Evolutionary conservation across 2,888 invertebrate species (phyloP), one percentile per base, ranked within the genome.

Genomic region (Adelphocoris suturalis): DNA sequence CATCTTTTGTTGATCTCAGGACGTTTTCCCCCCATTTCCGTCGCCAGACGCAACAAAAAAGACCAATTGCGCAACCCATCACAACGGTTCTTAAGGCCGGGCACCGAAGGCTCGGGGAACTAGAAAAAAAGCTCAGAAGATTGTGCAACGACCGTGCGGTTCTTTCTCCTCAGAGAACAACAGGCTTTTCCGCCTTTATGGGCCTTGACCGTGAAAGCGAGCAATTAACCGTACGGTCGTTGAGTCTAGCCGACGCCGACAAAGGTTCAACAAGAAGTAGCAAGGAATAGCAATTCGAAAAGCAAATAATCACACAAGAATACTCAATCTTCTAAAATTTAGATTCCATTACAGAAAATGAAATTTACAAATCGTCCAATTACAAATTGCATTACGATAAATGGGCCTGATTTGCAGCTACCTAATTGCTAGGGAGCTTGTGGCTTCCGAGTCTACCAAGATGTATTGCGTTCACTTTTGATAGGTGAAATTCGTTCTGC

Each of bases 151-250:
- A 57, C 57, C 57, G 16, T 2, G 28, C n/a, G n/a, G 78, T 27
- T 47, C 19, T 13, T 78, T 78, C 28, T 16, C 28, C 1, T 78
- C 46, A 9, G 78, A 19, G 37, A 78, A 78, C 68, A 68, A n/a
- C 47, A 47, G 78, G 47, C 37, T 46, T 78, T 78, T 28, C 78
- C 16, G 4, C 46, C 28, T 46, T 19, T 28, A 16, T 27, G 78
- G 78, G 27, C 78, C 78, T 78, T 78, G 78, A 78, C 78, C 78
- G 78, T 78, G 78, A 78, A 78, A 78, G 78, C 19, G 78, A 46
- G 80, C 48, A 46, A 48, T 80, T 80, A 80, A 80, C 46, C 80
- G 47, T 46, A 13, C n/a, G 46, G 80, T 14, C 48, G 46, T 48
- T 80, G 46, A 80, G 19, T 19, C 28, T 37, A 7, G 78, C 46